Evolutionary conservation across 2,113 vertebrate genomes (phyloP).

Genomic region (Tringa solitaria): DNA sequence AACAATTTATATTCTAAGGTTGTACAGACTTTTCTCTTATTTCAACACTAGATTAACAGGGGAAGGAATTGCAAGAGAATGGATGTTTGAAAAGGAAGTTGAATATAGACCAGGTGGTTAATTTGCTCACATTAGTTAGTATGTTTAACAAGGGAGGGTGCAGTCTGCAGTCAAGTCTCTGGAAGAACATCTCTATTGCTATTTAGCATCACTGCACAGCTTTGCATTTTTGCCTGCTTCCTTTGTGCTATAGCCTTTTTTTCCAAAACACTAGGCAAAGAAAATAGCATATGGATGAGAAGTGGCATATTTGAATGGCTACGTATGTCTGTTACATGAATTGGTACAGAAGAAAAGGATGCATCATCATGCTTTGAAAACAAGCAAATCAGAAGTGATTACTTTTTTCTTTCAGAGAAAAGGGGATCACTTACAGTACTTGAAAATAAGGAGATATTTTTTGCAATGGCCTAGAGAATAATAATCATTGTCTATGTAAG

Average conservation of each 20-base stretch:
- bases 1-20: neutral
- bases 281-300: neutral
- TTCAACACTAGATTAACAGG: neutral
- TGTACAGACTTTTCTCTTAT: neutral
- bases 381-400: slow-evolving; percentile 28
- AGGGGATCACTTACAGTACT: slow-evolving; percentile 5
- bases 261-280: neutral
- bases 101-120: slow-evolving; percentile 35
- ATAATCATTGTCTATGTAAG: neutral
- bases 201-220: neutral
- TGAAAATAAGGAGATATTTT: neutral
- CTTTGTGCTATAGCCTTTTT: neutral
- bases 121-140: slow-evolving; percentile 30
- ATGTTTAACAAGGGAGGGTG: slow-evolving; percentile 23
- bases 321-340: neutral
- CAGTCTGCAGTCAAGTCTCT: neutral
- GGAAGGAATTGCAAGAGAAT: neutral
- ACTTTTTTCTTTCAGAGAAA: neutral
- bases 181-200: slow-evolving; percentile 16
- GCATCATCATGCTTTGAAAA: slow-evolving; percentile 23
- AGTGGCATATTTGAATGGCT: neutral
- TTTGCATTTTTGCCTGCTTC: neutral
- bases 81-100: neutral
- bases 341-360: neutral
- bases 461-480: neutral